These are phyloP conservation scores for Chaetodon trifasciatus DNA, from an alignment of 2,797 vertebrate species.

Conservation along the genomic window DNA sequence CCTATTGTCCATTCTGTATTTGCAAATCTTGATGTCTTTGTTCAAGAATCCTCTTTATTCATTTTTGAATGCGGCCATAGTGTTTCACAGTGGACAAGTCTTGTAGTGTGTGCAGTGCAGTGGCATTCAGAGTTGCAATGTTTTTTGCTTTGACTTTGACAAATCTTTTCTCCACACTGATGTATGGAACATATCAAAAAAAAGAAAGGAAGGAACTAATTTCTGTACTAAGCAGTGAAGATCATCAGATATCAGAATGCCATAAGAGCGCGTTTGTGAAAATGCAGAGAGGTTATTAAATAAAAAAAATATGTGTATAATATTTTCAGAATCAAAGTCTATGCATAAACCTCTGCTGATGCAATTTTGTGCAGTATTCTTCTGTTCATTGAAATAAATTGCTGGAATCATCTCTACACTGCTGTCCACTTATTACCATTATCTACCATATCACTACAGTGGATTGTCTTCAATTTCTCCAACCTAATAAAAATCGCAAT, in stretches of 20 bases:
- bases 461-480: not conserved
- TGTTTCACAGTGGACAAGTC: slow-evolving; percentile 78
- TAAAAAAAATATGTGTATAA: slow-evolving; percentile 62
- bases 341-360: slow-evolving; percentile 83
- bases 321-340: slow-evolving; percentile 84
- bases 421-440: slow-evolving; percentile 33
- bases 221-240: slow-evolving; percentile 37
- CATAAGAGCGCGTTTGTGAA: slow-evolving; percentile 58
- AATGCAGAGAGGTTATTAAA: slow-evolving; percentile 61
- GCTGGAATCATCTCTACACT: slow-evolving; percentile 61
- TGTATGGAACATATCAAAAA: slow-evolving; percentile 63
- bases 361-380: slow-evolving; percentile 80
- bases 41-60: slow-evolving; percentile 19
- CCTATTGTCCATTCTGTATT: slow-evolving; percentile 49
- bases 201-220: slow-evolving; percentile 31
- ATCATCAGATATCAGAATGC: slow-evolving; percentile 54
- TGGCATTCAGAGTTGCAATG: slow-evolving; percentile 62
- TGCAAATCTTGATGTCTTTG: slow-evolving; percentile 26
- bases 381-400: slow-evolving; percentile 83
- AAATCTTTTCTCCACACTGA: slow-evolving; percentile 48
- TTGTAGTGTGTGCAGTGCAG: slow-evolving; percentile 79
- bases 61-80: slow-evolving; percentile 74
- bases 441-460: not conserved
- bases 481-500: not conserved
- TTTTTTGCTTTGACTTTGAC: slow-evolving; percentile 58